Evolutionary conservation across 2,888 invertebrate genomes (phyloP), one percentile per base, ranked within the genome.

Genomic region (Teinopalpus imperialis): DNA sequence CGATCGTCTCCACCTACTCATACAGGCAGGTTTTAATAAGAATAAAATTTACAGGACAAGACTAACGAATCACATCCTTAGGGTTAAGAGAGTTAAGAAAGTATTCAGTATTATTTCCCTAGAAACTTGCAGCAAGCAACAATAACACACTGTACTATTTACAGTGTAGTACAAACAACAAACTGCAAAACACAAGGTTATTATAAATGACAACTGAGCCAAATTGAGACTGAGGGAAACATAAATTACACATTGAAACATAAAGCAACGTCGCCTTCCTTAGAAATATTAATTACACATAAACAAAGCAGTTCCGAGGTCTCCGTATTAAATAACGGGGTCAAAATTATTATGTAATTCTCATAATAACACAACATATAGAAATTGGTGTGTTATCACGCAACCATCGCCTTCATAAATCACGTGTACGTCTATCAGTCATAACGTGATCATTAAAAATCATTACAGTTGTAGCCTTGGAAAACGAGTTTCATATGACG

Each of bases 371-470:
- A 30, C 12, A 7, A n/a, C 24, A 9, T 21, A 42, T 23, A 39
- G 34, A 56, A 58, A 55, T 55, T 50, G 47, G 36, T 44, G 51
- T 45, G 54, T 53, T 74, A 81, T 77, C 85, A 83, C 80, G 81
- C 80, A 67, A 82, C 65, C 61, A 56, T 56, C 53, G 61, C 49
- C 57, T 74, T 48, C 75, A 83, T 85, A 80, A 83, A 81, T 83
- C 85, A 83, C 52, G 55, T 53, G 57, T 63, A 69, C 66, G 5
- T 30, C 69, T 74, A 81, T 78, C 82, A 74, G 75, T 83, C 78
- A 80, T 83, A 83, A 83, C 31, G 66, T 53, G 63, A 72, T 80
- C 86, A 86, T 87, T 87, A 86, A 81, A 78, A 85, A 82, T 78
- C 85, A 85, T 87, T 86, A 86, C 59, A 61, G 56, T 55, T 50